These are phyloP conservation scores for Nothoprocta perdicaria DNA, from an alignment of 2,113 vertebrate species.

Conservation along the genomic window DNA sequence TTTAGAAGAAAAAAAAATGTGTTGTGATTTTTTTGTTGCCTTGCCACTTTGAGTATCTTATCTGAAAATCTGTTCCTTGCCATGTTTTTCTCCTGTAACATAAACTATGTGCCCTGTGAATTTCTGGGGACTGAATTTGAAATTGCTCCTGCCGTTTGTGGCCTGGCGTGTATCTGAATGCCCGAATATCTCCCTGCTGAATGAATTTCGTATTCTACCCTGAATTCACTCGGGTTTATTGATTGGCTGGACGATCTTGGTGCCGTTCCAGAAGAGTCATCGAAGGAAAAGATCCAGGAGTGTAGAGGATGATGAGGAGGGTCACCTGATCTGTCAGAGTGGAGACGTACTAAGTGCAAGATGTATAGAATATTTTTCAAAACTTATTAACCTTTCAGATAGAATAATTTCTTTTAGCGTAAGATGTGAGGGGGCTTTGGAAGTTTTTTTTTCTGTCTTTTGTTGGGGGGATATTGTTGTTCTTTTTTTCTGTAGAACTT, in stretches of 20 bases:
- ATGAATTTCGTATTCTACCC: constrained; percentile 92
- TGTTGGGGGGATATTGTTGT: constrained; percentile 50
- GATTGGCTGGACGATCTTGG: constrained; percentile 81
- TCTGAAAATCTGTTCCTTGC: constrained; percentile 96
- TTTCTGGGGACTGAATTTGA: constrained; percentile 97
- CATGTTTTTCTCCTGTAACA: constrained; percentile 98
- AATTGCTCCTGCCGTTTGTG: constrained; percentile 92
- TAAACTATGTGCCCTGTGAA: constrained; percentile 95
- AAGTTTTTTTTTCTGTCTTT: constrained; percentile 69
- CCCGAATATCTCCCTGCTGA: constrained; percentile 91
- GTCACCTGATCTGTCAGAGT: constrained; percentile 97
- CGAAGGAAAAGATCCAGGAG: constrained; percentile 93
- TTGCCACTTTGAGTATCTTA: constrained; percentile 88
- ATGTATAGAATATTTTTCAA: constrained; percentile 95
- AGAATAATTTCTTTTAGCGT: constrained; percentile 73
- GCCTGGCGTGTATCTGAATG: constrained; percentile 89
- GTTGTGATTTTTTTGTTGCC: constrained; percentile 76
- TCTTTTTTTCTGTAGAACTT: constrained; percentile 59
- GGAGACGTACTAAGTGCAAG: constrained; percentile 96
- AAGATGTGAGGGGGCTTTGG: constrained; percentile 71
- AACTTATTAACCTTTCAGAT: constrained; percentile 79
- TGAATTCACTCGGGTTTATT: constrained; percentile 85
- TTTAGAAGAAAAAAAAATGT: constrained; percentile 70
- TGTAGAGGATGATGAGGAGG: constrained; percentile 96
- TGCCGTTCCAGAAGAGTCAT: constrained; percentile 91